Conservation (phyloP, 2,888 invertebrate species). For the Trissoscelio sp. region DNA sequence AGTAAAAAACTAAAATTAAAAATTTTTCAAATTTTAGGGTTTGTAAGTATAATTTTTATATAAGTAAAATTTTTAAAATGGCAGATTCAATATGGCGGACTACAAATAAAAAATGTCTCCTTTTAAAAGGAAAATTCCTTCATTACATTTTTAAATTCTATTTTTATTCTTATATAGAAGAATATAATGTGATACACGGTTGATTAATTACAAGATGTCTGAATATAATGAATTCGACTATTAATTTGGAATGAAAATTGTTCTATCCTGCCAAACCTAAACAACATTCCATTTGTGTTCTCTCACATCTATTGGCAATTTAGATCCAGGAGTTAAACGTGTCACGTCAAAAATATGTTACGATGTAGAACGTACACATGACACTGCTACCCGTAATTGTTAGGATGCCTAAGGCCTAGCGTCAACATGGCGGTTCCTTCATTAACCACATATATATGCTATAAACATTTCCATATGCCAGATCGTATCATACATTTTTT, state of each 20-base stretch:
- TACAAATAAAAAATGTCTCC: too few relatives aligned
- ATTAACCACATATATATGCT: conserved; percentile 12
- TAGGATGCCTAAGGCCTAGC: conserved; percentile 42
- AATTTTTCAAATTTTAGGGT: too few relatives aligned
- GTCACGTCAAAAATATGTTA: conserved; percentile 53
- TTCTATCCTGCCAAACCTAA: not conserved
- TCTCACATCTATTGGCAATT: conserved; percentile 20
- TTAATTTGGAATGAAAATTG: not conserved
- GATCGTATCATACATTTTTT: conserved; percentile 36
- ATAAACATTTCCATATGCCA: conserved; percentile 48
- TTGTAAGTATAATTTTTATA: too few relatives aligned
- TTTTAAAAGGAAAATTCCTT: too few relatives aligned
- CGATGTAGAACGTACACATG: conserved; percentile 37
- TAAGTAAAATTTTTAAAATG: too few relatives aligned
- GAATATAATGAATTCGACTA: not conserved
- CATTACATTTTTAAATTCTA: too few relatives aligned
- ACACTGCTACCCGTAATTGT: conserved; percentile 40
- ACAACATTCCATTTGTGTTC: conserved; percentile 20
- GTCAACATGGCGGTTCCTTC: conserved; percentile 37
- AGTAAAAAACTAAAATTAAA: too few relatives aligned
- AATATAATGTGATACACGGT: not conserved
- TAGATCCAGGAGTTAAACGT: not conserved
- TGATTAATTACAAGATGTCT: not conserved
- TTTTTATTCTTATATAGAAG: too few relatives aligned
- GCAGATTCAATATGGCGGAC: too few relatives aligned